Conservation (phyloP, 2,113 vertebrate genomes). For the Chinchilla lanigera region DNA sequence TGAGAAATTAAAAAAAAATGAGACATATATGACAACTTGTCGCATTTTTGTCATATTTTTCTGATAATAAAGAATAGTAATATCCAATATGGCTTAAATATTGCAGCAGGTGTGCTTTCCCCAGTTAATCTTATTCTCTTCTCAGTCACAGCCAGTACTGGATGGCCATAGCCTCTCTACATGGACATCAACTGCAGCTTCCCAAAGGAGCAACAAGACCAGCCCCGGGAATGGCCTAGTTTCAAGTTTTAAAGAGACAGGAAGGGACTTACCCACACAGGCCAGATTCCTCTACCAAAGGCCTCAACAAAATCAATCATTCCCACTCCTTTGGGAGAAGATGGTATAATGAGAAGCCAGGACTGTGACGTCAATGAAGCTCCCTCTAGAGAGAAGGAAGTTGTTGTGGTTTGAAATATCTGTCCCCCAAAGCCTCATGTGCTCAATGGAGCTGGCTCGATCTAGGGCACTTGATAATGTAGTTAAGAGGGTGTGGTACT, state of each 20-base stretch:
- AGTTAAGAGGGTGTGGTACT: background rate
- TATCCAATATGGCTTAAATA: background rate
- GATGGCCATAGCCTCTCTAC: background rate
- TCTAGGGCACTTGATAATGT: background rate
- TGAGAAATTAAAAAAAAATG: background rate
- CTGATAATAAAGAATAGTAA: background rate
- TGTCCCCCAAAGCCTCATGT: no score
- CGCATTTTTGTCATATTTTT: background rate
- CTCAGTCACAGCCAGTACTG: background rate
- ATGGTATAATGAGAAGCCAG: background rate
- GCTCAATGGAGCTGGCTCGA: background rate
- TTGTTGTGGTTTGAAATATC: background rate
- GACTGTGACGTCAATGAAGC: background rate
- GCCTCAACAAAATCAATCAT: background rate
- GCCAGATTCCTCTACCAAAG: background rate
- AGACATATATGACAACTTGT: background rate
- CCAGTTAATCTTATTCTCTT: background rate
- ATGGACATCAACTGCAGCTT: background rate
- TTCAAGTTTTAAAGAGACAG: background rate
- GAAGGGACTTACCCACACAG: background rate
- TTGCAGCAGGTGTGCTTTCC: background rate
- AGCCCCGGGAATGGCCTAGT: background rate
- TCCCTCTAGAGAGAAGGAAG: background rate
- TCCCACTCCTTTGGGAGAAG: background rate
- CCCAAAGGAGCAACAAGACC: background rate